Base-by-base conservation (phyloP, 2,888 invertebrate species). In the Caenorhabditis macrosperma region DNA sequence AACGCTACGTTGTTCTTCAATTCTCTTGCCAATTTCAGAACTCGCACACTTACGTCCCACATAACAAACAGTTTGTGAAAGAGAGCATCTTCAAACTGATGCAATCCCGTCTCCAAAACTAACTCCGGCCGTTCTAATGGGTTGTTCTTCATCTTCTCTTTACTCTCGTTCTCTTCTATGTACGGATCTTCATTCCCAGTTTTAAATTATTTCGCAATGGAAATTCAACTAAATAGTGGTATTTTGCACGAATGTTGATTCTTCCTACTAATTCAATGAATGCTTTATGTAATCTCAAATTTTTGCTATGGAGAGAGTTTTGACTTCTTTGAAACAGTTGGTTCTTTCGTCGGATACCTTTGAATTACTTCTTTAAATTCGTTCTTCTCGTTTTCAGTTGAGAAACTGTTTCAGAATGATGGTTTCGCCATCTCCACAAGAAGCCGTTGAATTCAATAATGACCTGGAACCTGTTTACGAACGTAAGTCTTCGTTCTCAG, bases 41-140 rank as follows among this genome's bases (percentile, higher is more conserved):
- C 92, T 93, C 61, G 92, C 96, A 91, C 95, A 97, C 92, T 0
- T 99, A 99, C 90, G 95, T 96, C 1, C 99, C 99, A 0, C 97
- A 97, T 92, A 97, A 97, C 91, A 98, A 98, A 92, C 97, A 96
- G 89, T 99, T 97, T 97, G 96, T 99, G 75, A 99, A 99, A 91
- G 97, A 99, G 91, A 97, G 98, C 91, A 97, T 99, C 82, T 98
- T 97, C 91, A 95, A 97, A 7, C 38, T 85, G 69, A 82, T 86
- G 63, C 69, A 83, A 41, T 75, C 44, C 17, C 82, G 84, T 20
- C 48, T 85, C 82, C 48, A 41, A 0, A 12, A 59, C 22, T 74
- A 26, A 63, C 41, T 17, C 30, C 22, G 7, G 15, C 20, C 12
- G 17, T 26, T 1, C 38, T 15, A n/a, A 55, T 55, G 55, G 55